Conservation (phyloP, 2,888 invertebrate genomes). For the Hyppa rectilinea region DNA sequence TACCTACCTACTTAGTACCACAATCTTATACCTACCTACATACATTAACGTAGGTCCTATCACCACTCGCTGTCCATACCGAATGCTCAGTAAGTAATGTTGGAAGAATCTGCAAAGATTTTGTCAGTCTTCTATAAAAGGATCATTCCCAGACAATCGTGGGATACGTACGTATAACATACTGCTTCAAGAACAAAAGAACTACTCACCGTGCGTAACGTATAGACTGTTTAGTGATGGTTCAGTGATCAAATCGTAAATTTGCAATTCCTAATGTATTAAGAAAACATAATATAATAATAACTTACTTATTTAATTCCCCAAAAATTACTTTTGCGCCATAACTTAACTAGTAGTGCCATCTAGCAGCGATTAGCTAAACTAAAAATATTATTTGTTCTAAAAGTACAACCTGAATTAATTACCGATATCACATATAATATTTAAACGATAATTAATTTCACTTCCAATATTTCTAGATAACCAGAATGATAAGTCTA, state of each 20-base stretch:
- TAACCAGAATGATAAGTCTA: neutral
- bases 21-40: neutral
- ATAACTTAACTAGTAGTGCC: constrained; percentile 17
- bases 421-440: no score
- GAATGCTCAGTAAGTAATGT: neutral
- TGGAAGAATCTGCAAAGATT: neutral
- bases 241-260: neutral
- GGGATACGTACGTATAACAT: neutral
- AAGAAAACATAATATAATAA: neutral
- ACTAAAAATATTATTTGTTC: neutral
- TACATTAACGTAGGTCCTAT: no score
- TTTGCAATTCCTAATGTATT: neutral
- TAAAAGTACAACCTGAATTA: no score
- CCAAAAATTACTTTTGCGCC: neutral
- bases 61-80: neutral
- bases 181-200: neutral
- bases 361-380: constrained; percentile 56
- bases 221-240: neutral
- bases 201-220: neutral
- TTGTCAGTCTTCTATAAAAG: neutral
- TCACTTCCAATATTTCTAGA: neutral
- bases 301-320: neutral
- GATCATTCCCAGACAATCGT: neutral
- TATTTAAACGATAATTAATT: neutral
- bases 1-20: neutral